Evolutionary conservation across 2,888 invertebrate species (phyloP), one percentile per base, ranked within the genome.

Genomic region (Apodemia duryi): DNA sequence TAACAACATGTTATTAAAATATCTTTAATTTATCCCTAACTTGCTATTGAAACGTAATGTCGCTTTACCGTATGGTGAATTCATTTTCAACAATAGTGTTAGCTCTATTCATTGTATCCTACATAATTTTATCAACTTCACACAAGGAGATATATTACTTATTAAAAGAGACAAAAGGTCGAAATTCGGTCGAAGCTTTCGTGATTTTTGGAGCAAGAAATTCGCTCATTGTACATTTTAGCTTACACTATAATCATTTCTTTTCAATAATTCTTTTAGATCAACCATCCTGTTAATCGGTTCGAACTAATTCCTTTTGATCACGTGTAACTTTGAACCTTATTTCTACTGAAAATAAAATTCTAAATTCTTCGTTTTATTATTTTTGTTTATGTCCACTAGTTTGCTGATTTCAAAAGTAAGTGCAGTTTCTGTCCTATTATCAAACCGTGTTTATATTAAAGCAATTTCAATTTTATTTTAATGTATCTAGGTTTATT

Each of bases 261-360:
- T 77, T 80, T 83, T 84, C 84, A 85, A 85, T 85, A 80, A 82
- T 80, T 75, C 79, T 82, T 81, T 82, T 83, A 80, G 83, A 88
- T 86, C 86, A 83, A 82, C 85, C 86, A 85, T 86, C 88, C 88
- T 85, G 86, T 86, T 88, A 88, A 88, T 86, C 83, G 85, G 79
- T 77, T 75, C 78, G 81, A 80, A 79, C 75, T 79, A 74, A 82
- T 83, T 81, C 51, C 6, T 52, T n/a, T 51, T 51, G 6, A 51
- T n/a, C 1, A 21, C 32, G 10, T 4, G 32, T 13, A 28, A 52
- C 11, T 35, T 32, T 35, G 3, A 60, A 64, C 46, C 29, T 52
- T 64, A 64, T 21, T 1, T 0, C 21, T 6, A 43, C 28, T 1
- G 10, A n/a, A 1, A 21, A 46, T 29, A 64, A 1, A 43, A n/a